A percentile compares a stretch with the other conserved stretches of the same genome.
These are phyloP conservation scores for Thripadectes ignobilis DNA, from an alignment of 2,797 vertebrate species.

Conservation along the genomic window DNA sequence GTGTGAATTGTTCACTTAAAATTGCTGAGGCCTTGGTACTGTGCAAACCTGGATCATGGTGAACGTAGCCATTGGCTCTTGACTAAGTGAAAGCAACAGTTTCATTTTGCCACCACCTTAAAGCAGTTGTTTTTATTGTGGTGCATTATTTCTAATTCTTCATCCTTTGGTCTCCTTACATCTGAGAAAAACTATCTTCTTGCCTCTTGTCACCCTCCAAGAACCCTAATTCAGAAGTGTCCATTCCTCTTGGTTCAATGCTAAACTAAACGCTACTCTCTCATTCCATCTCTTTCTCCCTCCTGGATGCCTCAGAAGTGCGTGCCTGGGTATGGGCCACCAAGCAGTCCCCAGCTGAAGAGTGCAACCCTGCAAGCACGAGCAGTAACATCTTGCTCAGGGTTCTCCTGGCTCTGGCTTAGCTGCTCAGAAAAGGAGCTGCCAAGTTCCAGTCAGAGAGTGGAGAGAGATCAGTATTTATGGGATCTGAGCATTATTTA, in stretches of 20 bases:
- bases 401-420: not conserved
- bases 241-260: not conserved
- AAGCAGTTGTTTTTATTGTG: not conserved
- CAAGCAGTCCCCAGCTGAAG: not conserved
- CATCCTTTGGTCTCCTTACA: not conserved
- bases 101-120: not conserved
- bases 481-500: not conserved
- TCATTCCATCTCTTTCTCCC: accelerated
- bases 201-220: accelerated
- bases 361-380: not conserved
- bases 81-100: not conserved
- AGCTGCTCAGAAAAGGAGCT: not conserved
- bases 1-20: not conserved
- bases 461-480: not conserved
- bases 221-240: not conserved
- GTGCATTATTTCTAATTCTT: not conserved
- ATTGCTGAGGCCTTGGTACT: not conserved
- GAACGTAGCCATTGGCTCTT: not conserved
- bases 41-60: not conserved
- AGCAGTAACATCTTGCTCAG: not conserved
- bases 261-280: not conserved
- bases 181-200: not conserved
- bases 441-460: slow-evolving; percentile 9
- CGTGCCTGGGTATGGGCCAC: not conserved
- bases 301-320: not conserved